Evolutionary conservation across 1,140 invertebrate species (phyloP).

Genomic region (Helicoverpa zea): DNA sequence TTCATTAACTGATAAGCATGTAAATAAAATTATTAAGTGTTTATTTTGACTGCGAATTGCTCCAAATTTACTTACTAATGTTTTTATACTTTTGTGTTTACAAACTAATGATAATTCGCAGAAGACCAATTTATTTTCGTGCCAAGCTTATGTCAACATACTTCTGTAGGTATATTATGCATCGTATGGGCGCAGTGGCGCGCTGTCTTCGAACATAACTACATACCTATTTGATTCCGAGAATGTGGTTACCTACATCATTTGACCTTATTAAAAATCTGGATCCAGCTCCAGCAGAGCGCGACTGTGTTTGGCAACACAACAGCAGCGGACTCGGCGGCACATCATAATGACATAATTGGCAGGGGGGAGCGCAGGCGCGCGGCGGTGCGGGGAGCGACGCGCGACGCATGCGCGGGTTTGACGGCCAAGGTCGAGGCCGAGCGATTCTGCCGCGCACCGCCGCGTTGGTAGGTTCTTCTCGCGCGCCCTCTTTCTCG

Average conservation of each 20-base stretch:
- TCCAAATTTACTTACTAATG: too few relatives aligned
- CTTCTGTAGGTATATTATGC: slow-evolving; percentile 1
- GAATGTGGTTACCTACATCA: slow-evolving; percentile 32
- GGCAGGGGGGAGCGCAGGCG: slow-evolving; percentile 66
- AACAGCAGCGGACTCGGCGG: slow-evolving; percentile 70
- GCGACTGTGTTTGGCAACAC: slow-evolving; percentile 78
- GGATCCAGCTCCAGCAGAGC: slow-evolving; percentile 73
- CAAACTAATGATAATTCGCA: slow-evolving; percentile 17
- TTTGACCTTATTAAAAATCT: slow-evolving; percentile 64
- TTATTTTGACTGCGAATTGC: slow-evolving; percentile 17
- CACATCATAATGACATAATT: slow-evolving; percentile 85
- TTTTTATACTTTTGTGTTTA: background rate
- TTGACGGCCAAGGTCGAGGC: slow-evolving; percentile 86
- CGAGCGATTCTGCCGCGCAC: slow-evolving; percentile 83
- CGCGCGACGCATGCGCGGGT: slow-evolving; percentile 83
- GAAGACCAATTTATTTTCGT: slow-evolving; percentile 2
- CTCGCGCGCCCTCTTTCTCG: slow-evolving; percentile 75
- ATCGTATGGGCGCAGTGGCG: background rate
- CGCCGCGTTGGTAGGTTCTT: slow-evolving; percentile 76
- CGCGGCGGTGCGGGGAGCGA: slow-evolving; percentile 60
- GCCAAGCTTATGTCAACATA: slow-evolving; percentile 11
- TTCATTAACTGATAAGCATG: slow-evolving; percentile 11
- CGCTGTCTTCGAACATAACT: background rate
- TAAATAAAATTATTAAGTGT: slow-evolving; percentile 12
- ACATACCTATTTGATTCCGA: slow-evolving; percentile 29